These are phyloP conservation scores for Beris morrisii DNA, from an alignment of 2,888 invertebrate species.

Conservation along the genomic window DNA sequence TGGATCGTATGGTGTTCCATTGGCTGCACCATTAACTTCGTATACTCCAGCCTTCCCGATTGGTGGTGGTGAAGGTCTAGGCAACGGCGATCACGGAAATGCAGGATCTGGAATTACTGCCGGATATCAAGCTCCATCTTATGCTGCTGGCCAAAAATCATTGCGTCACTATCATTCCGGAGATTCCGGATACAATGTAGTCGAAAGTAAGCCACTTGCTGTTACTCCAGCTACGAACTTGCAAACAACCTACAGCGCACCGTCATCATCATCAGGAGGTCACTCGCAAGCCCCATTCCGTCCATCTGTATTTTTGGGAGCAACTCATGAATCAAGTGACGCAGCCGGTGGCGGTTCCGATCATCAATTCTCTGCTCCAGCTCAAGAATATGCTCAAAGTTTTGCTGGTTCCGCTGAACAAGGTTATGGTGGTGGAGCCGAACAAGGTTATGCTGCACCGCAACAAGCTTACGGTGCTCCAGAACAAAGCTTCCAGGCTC, in stretches of 20 bases:
- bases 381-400: neutral
- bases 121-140: conserved; percentile 45
- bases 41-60: conserved; percentile 33
- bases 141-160: conserved; percentile 53
- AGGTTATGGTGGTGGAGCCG: neutral
- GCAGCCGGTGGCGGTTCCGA: neutral
- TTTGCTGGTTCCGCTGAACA: neutral
- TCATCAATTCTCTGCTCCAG: conserved; percentile 5
- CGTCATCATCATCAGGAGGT: conserved; percentile 26
- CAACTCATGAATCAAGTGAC: conserved; percentile 45
- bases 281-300: conserved; percentile 48
- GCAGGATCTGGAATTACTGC: conserved; percentile 36
- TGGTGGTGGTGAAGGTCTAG: conserved; percentile 27
- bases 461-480: neutral
- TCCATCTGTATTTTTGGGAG: conserved; percentile 52
- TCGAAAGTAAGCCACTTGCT: conserved; percentile 49
- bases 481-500: neutral
- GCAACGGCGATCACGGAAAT: conserved; percentile 36
- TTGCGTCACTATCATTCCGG: conserved; percentile 48
- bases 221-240: conserved; percentile 37
- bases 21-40: conserved; percentile 24
- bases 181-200: conserved; percentile 18
- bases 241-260: conserved; percentile 10
- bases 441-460: neutral
- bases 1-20: conserved; percentile 41